Base-by-base conservation (phyloP, 2,113 vertebrate genomes). In the Cyanoderma ruficeps region DNA sequence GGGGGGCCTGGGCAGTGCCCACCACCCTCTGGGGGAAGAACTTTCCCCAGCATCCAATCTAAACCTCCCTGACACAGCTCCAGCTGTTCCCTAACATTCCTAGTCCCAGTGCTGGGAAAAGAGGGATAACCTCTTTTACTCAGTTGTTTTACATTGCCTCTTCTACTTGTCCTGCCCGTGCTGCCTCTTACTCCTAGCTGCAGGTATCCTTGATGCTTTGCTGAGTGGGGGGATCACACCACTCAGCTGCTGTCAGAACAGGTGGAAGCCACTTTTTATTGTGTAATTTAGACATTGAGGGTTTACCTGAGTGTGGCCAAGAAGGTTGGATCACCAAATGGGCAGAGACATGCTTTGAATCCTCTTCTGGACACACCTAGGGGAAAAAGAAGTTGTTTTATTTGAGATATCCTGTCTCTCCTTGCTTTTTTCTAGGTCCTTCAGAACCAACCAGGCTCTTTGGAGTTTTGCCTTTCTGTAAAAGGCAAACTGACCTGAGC, bases 311-410 rank as follows among this genome's bases (percentile, higher is more conserved):
- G 75, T 31, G 50, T 80, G 61, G 71, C 35, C 53, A 65, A 61
- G 61, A 21, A 41, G 44, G 10, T 3, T 0, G 0, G 60, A 31
- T 61, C n/a, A 87, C 65, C 63, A 79, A 24, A 67, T 0, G 5
- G 63, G 31, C 41, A 83, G 42, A 67, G 10, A 3, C 15, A 8
- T 42, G 37, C 41, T 69, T 69, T 0, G 0, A 33, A 28, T 76
- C 23, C 53, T 68, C 35, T 80, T 90, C 72, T 84, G 52, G 47
- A 37, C 55, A 30, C 18, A 6, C 16, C 37, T 31, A 9, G 44
- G n/a, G 39, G 11, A 9, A 56, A 69, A 89, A 72, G 2, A 6
- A 60, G 10, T 30, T 13, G 39, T 72, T 37, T 75, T 37, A 6
- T 42, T 33, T 71, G 76, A 37, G 46, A 13, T 31, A 18, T 76